Conservation (phyloP, 2,113 vertebrate genomes). For the Leptobrachium ailaonicum region DNA sequence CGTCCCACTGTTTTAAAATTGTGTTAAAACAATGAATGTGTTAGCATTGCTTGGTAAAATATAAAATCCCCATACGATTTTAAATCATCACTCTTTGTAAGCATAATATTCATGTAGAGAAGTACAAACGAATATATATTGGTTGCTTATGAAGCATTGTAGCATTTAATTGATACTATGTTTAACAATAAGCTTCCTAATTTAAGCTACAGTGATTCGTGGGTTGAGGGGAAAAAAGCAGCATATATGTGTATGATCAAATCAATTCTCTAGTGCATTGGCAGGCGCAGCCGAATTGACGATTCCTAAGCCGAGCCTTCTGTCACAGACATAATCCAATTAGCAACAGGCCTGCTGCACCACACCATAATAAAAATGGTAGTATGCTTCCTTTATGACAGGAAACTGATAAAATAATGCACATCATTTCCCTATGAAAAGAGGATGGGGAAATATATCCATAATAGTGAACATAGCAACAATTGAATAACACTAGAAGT, state of each 20-base stretch:
- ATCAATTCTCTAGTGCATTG: conserved; percentile 1
- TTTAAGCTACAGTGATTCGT: background rate
- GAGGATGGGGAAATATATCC: background rate
- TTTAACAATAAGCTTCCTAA: background rate
- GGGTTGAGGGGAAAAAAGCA: background rate
- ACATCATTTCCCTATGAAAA: background rate
- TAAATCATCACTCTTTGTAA: too few relatives aligned
- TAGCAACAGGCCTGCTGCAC: conserved; percentile 12
- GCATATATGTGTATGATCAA: background rate
- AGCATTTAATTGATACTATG: background rate
- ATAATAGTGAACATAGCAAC: background rate
- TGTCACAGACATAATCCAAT: conserved; percentile 33
- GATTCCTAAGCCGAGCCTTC: conserved; percentile 26
- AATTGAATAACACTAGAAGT: too few relatives aligned
- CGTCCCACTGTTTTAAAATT: too few relatives aligned
- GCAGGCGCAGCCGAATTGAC: conserved; percentile 14
- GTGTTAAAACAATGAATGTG: too few relatives aligned
- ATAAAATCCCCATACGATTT: too few relatives aligned
- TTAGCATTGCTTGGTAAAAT: too few relatives aligned
- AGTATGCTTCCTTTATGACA: background rate
- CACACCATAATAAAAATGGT: background rate
- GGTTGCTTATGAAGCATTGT: too few relatives aligned
- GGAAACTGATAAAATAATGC: background rate
- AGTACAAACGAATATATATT: too few relatives aligned
- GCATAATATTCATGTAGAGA: too few relatives aligned